Base-by-base conservation (phyloP, 2,113 vertebrate genomes). In the Pogonocichla stellata region DNA sequence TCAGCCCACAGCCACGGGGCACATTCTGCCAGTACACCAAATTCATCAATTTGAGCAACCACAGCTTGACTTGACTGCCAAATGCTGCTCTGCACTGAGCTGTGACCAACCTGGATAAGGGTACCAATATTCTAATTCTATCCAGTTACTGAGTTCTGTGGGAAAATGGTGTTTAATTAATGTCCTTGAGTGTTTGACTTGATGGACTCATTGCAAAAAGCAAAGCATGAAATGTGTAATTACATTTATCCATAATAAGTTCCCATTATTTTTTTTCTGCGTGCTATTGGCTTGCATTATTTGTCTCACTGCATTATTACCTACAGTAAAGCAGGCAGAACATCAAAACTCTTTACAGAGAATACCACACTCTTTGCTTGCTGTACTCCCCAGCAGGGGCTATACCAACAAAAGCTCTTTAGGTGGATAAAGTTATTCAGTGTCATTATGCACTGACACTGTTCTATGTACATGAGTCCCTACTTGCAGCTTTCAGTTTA, bases 221-320 rank as follows among this genome's bases (percentile, higher is more conserved):
- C 48, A 91, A 92, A 82, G 58, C 85, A 80, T 72, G 50, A 95
- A 91, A 93, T 60, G 12, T 72, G 45, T 71, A 74, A 86, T 92
- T 90, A 83, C 56, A 80, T 78, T 93, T 88, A 86, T 69, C 29
- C 1, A 1, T 70, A 91, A 31, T 58, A 88, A 74, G 16, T 36
- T 83, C 67, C 40, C 51, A 36, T 74, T 88, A 58, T 62, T 91
- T 86, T 86, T 38, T 86, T 90, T 92, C 34, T 43, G 45, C 4
- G 0, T 94, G 36, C 20, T 92, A 57, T 25, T 83, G 43, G 50
- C n/a, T 77, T 66, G 48, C 29, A 36, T 77, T 94, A 74, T 88
- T 96, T 88, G 18, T 86, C 34, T 80, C 48, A 23, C 29, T 57
- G 54, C 19, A 18, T 72, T 91, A 90, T 70, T 70, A 86, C 43